Evolutionary conservation across 2,888 invertebrate genomes (phyloP).

Genomic region (Agrochola macilenta): DNA sequence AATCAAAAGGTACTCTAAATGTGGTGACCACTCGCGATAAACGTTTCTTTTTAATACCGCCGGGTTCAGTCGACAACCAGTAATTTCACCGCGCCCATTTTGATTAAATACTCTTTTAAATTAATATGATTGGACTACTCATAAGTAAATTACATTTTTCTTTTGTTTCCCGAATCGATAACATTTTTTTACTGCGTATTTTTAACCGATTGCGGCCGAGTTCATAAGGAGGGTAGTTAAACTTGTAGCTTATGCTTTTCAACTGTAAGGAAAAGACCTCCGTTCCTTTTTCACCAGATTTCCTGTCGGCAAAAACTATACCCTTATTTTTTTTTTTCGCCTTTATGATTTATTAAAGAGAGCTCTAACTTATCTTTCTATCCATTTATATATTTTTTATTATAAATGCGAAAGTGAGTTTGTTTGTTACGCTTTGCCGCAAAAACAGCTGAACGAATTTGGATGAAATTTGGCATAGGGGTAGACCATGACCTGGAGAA

Average conservation of each 20-base stretch:
- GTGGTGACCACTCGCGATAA: conserved; percentile 8
- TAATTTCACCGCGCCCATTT: conserved; percentile 33
- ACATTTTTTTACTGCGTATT: not conserved
- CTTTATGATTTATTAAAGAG: too few species aligned
- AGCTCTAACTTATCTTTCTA: too few species aligned
- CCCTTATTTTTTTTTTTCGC: too few species aligned
- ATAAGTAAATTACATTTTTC: not conserved
- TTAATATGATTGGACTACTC: conserved; percentile 18
- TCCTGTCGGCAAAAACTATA: not conserved
- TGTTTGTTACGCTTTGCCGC: too few species aligned
- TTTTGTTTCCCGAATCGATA: not conserved
- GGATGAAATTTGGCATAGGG: too few species aligned
- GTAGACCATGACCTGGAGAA: too few species aligned
- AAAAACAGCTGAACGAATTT: too few species aligned
- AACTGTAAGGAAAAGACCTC: not conserved
- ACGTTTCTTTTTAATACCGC: conserved; percentile 10
- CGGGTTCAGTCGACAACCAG: conserved; percentile 11
- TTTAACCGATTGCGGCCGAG: too few species aligned
- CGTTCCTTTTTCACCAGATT: not conserved
- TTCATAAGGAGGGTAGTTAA: not conserved
- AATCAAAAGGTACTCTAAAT: conserved; percentile 22
- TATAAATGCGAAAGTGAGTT: too few species aligned
- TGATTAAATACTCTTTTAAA: conserved; percentile 31
- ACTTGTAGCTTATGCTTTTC: too few species aligned
- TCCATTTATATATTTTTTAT: too few species aligned